Conservation (phyloP, 2,888 invertebrate genomes). For the Cataglyphis cursor region DNA sequence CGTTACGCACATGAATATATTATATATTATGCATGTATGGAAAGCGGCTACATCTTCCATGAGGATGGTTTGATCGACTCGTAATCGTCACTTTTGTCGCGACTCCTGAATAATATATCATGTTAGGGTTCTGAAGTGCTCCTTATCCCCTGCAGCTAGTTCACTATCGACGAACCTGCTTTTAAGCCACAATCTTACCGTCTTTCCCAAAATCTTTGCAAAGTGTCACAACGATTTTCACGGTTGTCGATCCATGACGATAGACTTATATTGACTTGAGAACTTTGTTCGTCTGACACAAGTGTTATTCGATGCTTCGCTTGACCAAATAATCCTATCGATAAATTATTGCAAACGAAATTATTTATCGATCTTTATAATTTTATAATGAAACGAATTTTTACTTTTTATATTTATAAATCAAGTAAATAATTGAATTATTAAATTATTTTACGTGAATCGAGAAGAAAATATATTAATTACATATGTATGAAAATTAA, state of each 20-base stretch:
- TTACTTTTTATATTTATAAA: slow-evolving; percentile 40
- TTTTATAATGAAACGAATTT: not conserved
- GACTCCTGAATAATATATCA: slow-evolving; percentile 64
- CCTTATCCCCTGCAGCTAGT: slow-evolving; percentile 15
- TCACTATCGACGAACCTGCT: slow-evolving; percentile 16
- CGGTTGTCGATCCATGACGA: slow-evolving; percentile 18
- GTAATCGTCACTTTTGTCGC: slow-evolving; percentile 57
- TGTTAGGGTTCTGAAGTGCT: slow-evolving; percentile 52
- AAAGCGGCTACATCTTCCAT: slow-evolving; percentile 46
- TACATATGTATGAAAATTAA: not conserved
- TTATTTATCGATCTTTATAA: not conserved
- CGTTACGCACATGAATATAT: slow-evolving; percentile 1
- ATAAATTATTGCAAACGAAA: not conserved
- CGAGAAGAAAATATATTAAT: not conserved
- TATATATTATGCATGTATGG: slow-evolving; percentile 56
- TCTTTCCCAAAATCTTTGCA: slow-evolving; percentile 15
- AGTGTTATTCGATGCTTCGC: not conserved
- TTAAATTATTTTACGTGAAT: not conserved
- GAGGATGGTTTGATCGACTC: slow-evolving; percentile 47
- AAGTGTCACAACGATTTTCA: slow-evolving; percentile 38
- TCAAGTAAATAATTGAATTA: not conserved
- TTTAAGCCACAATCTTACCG: slow-evolving; percentile 53
- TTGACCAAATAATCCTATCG: not conserved
- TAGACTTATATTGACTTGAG: slow-evolving; percentile 40
- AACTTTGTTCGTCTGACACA: slow-evolving; percentile 8